These are phyloP conservation scores for Lampris megalopsis DNA, from an alignment of 2,113 vertebrate genomes.

Conservation along the genomic window DNA sequence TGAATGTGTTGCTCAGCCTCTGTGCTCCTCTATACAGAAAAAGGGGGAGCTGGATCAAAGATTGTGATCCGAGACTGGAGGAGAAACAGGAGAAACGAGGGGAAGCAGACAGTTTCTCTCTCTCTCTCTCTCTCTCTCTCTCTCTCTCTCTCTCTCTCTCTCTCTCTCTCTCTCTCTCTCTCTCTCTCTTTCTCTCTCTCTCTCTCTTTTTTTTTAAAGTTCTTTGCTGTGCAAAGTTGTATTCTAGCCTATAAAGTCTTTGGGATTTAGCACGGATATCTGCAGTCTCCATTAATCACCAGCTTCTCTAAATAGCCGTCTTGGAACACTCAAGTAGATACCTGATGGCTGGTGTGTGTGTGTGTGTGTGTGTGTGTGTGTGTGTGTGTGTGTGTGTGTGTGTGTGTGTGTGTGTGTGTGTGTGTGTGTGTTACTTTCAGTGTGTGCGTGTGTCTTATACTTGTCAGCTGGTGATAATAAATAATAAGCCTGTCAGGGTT, in stretches of 20 bases:
- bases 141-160: too few species aligned
- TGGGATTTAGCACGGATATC: not conserved
- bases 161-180: too few species aligned
- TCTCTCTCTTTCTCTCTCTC: too few species aligned
- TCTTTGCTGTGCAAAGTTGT: not conserved
- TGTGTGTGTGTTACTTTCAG: not conserved
- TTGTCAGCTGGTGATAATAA: too few species aligned
- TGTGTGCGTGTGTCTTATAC: not conserved
- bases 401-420: slow-evolving; percentile 5
- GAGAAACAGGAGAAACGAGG: slow-evolving; percentile 20
- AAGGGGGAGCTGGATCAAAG: slow-evolving; percentile 15
- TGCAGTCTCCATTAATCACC: slow-evolving; percentile 27
- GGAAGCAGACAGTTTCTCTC: not conserved
- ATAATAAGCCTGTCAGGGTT: slow-evolving; percentile 3
- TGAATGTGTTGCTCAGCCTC: slow-evolving; percentile 13
- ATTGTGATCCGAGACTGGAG: slow-evolving; percentile 39
- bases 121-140: too few species aligned
- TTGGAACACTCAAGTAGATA: not conserved
- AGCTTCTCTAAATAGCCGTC: slow-evolving; percentile 21
- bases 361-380: slow-evolving; percentile 24
- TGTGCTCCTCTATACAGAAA: not conserved
- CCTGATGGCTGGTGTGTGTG: slow-evolving; percentile 38
- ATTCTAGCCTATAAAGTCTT: slow-evolving; percentile 17
- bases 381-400: not conserved
- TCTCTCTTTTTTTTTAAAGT: too few species aligned